phyloP scores from a whole-genome alignment of 2,113 vertebrate species.

The Cyprinodon brontotheroides region DNA sequence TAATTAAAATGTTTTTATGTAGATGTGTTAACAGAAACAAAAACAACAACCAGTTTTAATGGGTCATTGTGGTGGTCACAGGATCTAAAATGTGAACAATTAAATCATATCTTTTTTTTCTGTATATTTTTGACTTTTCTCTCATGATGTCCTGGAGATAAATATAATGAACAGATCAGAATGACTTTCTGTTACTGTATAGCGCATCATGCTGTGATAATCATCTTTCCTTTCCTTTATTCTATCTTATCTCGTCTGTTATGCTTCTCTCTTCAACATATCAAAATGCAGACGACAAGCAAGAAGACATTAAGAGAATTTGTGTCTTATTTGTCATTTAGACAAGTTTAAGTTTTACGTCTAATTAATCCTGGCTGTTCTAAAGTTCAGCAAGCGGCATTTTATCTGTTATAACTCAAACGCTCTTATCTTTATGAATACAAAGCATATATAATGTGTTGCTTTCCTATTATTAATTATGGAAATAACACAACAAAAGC shows the following conservation, averaged over 20 bases:
- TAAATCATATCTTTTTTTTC: not conserved
- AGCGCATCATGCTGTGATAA: constrained; percentile 48
- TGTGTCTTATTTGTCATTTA: constrained; percentile 59
- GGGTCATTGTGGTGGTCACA: no score
- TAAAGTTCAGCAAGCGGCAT: constrained; percentile 70
- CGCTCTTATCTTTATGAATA: constrained; percentile 81
- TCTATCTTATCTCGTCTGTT: constrained; percentile 52
- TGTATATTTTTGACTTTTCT: constrained; percentile 4
- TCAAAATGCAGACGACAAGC: constrained; percentile 46
- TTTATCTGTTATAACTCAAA: constrained; percentile 78
- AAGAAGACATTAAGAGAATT: constrained; percentile 33
- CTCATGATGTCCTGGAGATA: constrained; percentile 5
- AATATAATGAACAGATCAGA: constrained; percentile 6
- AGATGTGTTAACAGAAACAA: no score
- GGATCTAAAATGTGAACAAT: no score
- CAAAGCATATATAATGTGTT: constrained; percentile 81
- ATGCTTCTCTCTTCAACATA: constrained; percentile 39
- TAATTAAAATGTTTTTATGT: no score
- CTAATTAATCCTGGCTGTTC: constrained; percentile 76
- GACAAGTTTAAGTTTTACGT: constrained; percentile 73
- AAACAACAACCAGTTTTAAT: no score
- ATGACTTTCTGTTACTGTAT: constrained; percentile 45
- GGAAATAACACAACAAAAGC: constrained; percentile 92
- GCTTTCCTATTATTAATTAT: constrained; percentile 92
- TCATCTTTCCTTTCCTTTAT: constrained; percentile 48